Base-by-base conservation (phyloP, 2,888 invertebrate genomes). In the Folsomia candida region DNA sequence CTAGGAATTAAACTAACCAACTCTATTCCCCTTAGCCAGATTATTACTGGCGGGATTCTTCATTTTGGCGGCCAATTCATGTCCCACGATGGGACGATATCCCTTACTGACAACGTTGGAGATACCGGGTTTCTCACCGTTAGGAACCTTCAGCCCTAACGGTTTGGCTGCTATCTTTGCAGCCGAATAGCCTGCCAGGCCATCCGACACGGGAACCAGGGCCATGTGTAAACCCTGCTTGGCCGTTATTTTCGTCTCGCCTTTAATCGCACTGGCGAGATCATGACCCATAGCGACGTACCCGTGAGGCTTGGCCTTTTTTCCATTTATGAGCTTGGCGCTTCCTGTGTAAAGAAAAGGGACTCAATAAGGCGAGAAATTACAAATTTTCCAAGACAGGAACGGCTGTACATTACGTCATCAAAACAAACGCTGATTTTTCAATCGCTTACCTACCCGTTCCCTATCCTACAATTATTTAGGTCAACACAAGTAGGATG, bases 211-310 rank as follows among this genome's bases (percentile, higher is more conserved):
- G 0, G 79, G 79, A 51, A 79, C 59, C 73, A 79, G 66, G 1
- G 76, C 76, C 70, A 76, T 75, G 59, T 79, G 78, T 63, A 79
- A 79, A 3, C 73, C 76, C 61, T 77, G 62, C n/a, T 73, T 73
- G 9, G 69, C 69, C 0, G 74, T 71, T 11, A 75, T 70, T n/a
- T 77, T 76, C 11, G 26, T 54, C 24, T 71, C 60, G 6, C 76
- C 75, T 3, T 74, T 57, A 0, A 74, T 69, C 20, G 68, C 76
- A 22, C 76, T 68, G 0, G 67, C 74, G 24, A 79, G 78, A 6
- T 77, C 69, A 2, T 72, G 59, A 18, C 71, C 78, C 6, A 65
- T 69, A 11, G 77, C 75, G 1, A 78, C 72, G 58, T 78, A 78
- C 0, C 79, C 79, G 29, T 77, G 69, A 4, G 79, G 77, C 25